These are phyloP conservation scores for Hymenochirus boettgeri DNA, from an alignment of 2,113 vertebrate genomes.

Conservation along the genomic window DNA sequence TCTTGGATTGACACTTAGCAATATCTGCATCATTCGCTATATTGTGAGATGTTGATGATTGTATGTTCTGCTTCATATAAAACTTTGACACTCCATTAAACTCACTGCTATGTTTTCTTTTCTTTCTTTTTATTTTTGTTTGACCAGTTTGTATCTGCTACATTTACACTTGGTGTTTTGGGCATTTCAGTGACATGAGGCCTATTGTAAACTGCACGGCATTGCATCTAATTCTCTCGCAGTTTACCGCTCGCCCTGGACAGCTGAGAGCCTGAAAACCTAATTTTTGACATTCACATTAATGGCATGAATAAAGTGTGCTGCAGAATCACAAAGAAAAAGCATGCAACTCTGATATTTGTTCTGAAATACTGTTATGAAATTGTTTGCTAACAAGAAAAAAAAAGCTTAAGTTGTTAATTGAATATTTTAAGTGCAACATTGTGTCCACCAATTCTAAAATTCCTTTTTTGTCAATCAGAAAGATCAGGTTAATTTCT, in stretches of 20 bases:
- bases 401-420: too few relatives aligned
- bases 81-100: slow-evolving; percentile 44
- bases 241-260: slow-evolving; percentile 25
- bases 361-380: slow-evolving; percentile 33
- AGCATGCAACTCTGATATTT: slow-evolving; percentile 62
- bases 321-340: slow-evolving; percentile 63
- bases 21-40: slow-evolving; percentile 87
- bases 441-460: too few relatives aligned
- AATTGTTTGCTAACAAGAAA: background rate
- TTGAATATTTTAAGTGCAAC: too few relatives aligned
- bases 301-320: slow-evolving; percentile 71
- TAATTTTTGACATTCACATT: slow-evolving; percentile 63
- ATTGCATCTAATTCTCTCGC: background rate
- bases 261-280: slow-evolving; percentile 46
- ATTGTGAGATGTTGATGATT: slow-evolving; percentile 79
- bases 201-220: slow-evolving; percentile 6
- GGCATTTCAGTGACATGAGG: slow-evolving; percentile 41
- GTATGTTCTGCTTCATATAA: slow-evolving; percentile 79
- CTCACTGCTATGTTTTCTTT: slow-evolving; percentile 64
- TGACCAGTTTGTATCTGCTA: slow-evolving; percentile 98
- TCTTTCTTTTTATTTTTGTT: slow-evolving; percentile 49
- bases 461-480: too few relatives aligned
- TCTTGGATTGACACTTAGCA: slow-evolving; percentile 73
- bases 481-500: too few relatives aligned
- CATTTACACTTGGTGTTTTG: slow-evolving; percentile 71